Evolutionary conservation across 2,113 vertebrate genomes (phyloP).

Genomic region (Tringa solitaria): DNA sequence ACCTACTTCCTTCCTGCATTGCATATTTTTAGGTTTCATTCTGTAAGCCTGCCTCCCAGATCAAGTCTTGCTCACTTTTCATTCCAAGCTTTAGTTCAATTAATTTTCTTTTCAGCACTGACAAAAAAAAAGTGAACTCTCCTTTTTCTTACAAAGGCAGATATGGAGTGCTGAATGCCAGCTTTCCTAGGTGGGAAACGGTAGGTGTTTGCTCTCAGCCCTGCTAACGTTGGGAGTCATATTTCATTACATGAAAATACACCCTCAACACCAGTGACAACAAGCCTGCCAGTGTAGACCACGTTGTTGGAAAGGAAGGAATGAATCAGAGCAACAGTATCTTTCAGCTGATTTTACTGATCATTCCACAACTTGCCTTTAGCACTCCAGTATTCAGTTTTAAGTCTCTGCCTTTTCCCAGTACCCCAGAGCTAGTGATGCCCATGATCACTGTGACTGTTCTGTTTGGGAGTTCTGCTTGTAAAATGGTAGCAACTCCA

Average conservation of each 20-base stretch:
- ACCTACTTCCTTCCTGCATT: neutral
- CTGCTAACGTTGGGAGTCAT: neutral
- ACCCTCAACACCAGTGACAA: neutral
- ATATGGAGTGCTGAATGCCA: neutral
- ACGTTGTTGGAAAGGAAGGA: neutral
- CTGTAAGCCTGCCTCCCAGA: neutral
- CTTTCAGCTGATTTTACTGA: neutral
- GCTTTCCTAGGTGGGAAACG: neutral
- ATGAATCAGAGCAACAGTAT: neutral
- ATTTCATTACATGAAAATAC: neutral
- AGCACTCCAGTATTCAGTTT: neutral
- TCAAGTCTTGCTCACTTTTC: neutral
- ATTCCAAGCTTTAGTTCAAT: neutral
- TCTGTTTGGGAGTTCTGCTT: neutral
- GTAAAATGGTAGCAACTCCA: neutral
- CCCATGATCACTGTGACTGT: accelerated
- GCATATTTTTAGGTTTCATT: neutral
- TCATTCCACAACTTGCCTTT: neutral
- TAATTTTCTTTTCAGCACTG: neutral
- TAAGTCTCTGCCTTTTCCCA: neutral
- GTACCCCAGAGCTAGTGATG: neutral
- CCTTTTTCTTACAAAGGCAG: neutral
- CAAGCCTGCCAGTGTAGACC: neutral
- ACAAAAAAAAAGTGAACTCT: neutral
- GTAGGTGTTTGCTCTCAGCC: neutral